Base-by-base conservation (phyloP, 1,140 invertebrate species). In the Plectus sambesii region DNA sequence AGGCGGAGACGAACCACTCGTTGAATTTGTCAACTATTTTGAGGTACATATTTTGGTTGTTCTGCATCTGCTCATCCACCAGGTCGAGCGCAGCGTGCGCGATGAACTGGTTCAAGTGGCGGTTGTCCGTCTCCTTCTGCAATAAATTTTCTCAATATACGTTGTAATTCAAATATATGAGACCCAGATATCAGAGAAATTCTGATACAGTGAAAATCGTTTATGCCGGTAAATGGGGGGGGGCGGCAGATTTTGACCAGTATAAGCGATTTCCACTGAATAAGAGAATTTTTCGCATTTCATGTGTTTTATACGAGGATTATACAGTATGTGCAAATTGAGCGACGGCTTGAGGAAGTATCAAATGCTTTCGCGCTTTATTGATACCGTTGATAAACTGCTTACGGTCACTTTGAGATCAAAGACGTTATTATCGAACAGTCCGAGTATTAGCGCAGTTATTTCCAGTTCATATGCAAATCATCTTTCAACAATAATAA, bases 1-100 rank as follows among this genome's bases (percentile, higher is more conserved):
- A 99, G 3, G 92, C 92, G 20, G 88, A 94, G 0, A 99, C 92
- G 76, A 87, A 90, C 90, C 90, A 98, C 62, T 99, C 90, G 74
- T 99, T 99, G 69, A 99, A 99, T 66, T 97, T 96, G 68, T 99
- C 94, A 2, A 98, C 87, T 30, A 69, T 83, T 74, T 97, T 98
- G 0, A 98, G 73, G 69, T 97, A 92, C 82, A 96, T 97, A 63
- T 84, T 87, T 23, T 82, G 83, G 2, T 83, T 89, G 59, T 86
- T 85, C 85, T 88, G 92, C 75, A 92, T 84, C 63, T 93, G 85
- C 66, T 98, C 92, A 72, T 99, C 92, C 1, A 98, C 86, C 38
- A 98, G 74, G 74, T 99, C 94, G 20, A 99, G 72, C 0, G 94
- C 86, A 20, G 92, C 89, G 72, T 98, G 92, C 8, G 90, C 93